Conservation (phyloP, 2,113 vertebrate species). For the Leptocoma aspasia region DNA sequence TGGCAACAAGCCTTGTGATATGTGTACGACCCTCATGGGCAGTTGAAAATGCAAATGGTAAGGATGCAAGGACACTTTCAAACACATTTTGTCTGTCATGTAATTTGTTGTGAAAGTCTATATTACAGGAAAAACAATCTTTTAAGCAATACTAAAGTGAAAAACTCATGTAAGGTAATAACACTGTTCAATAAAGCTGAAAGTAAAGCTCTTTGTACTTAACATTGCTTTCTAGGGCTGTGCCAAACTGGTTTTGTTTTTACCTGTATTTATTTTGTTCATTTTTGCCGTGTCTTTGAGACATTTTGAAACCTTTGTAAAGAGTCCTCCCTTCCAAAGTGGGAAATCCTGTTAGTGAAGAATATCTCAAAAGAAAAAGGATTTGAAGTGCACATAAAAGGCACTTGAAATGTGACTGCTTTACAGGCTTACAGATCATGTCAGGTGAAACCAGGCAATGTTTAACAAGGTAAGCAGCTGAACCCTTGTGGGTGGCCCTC, state of each 20-base stretch:
- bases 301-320: not conserved
- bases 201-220: not conserved
- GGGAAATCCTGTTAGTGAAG: conserved; percentile 23
- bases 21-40: not conserved
- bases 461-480: not conserved
- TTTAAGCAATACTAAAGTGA: not conserved
- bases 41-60: conserved; percentile 41
- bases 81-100: not conserved
- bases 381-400: conserved; percentile 40
- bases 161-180: not conserved
- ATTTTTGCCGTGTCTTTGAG: not conserved
- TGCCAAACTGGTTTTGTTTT: not conserved
- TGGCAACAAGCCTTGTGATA: conserved; percentile 7
- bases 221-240: not conserved
- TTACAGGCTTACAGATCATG: not conserved
- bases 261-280: not conserved
- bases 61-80: conserved; percentile 18
- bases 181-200: not conserved
- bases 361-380: conserved; percentile 19
- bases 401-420: not conserved
- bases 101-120: not conserved
- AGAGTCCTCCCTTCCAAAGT: not conserved
- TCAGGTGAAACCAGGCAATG: not conserved
- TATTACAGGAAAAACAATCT: not conserved
- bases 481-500: not conserved